Base-by-base conservation (phyloP, 2,797 vertebrate species). In the Hipposideros larvatus region DNA sequence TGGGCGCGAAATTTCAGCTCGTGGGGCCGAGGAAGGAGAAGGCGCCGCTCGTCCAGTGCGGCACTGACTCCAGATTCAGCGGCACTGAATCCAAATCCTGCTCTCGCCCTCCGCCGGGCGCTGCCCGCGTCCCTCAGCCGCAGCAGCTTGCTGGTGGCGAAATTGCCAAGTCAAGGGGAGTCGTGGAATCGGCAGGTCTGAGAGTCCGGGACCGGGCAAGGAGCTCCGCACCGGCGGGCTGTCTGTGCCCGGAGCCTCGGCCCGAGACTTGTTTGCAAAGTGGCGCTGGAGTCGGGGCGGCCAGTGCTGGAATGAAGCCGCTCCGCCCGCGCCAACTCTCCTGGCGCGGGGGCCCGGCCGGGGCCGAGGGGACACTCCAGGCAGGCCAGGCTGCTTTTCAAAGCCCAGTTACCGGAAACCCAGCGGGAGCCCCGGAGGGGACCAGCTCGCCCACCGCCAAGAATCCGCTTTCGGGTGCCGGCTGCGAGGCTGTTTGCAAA, bases 231-330 rank as follows among this genome's bases (percentile, higher is more conserved):
- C 90, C 41, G 10, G 46, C 74, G 5, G 18, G 51, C 53, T 70
- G 92, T 43, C 2, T 10, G n/a, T 95, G 28, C 65, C 46, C 3
- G 34, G 43, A 95, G 48, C 95, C 65, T 10, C 66, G 53, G 84
- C n/a, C 21, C 1, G 80, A 97, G 98, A 98, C 98, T 98, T 97
- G 97, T 97, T 97, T 96, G 91, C 95, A 92, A 82, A 95, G 96
- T 97, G 97, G 96, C 26, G 78, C 90, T 88, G 83, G 83, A 96
- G 97, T 87, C 93, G 14, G 79, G 66, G 89, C 43, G 80, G 93
- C 84, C 78, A 92, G 95, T 86, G 94, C 92, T 92, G 98, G 97
- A 97, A 97, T 84, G 97, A 97, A 97, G 96, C 95, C 65, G 77
- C 90, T 94, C 84, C 41, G 87, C 91, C 85, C 74, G 92, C 78